Conservation (phyloP, 2,888 invertebrate species). For the Hyposoter dolosus region DNA sequence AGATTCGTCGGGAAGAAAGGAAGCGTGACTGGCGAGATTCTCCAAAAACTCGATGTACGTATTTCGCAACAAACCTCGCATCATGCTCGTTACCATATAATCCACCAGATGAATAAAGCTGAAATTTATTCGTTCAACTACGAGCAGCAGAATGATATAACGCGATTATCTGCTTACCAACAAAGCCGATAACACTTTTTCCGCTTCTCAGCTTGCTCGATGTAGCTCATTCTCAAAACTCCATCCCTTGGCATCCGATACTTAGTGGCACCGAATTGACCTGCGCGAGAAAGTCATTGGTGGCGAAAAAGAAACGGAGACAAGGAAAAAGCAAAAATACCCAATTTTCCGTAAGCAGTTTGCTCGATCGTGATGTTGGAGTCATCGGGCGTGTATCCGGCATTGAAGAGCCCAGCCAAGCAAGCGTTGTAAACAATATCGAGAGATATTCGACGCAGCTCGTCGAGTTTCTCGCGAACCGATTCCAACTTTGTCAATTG, state of each 20-base stretch:
- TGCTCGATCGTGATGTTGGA: slow-evolving; percentile 84
- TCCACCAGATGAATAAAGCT: slow-evolving; percentile 91
- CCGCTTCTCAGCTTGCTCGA: slow-evolving; percentile 94
- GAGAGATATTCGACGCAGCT: slow-evolving; percentile 86
- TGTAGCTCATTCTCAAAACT: slow-evolving; percentile 91
- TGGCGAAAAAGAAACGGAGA: not conserved
- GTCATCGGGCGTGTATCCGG: slow-evolving; percentile 93
- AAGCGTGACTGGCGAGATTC: slow-evolving; percentile 86
- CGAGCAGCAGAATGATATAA: not conserved
- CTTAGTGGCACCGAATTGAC: slow-evolving; percentile 73
- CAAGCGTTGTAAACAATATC: slow-evolving; percentile 90
- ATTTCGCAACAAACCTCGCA: slow-evolving; percentile 88
- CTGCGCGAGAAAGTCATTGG: slow-evolving; percentile 50
- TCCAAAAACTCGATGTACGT: slow-evolving; percentile 87
- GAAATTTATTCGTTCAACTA: not conserved
- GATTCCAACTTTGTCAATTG: slow-evolving; percentile 85
- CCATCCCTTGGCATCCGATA: slow-evolving; percentile 77
- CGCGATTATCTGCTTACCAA: slow-evolving; percentile 86
- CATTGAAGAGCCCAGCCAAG: slow-evolving; percentile 89
- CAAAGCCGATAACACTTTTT: slow-evolving; percentile 92
- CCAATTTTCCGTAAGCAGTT: slow-evolving; percentile 78
- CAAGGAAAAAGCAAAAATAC: slow-evolving; percentile 66
- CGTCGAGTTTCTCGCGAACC: slow-evolving; percentile 82
- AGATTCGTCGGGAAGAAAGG: slow-evolving; percentile 85
- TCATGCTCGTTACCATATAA: slow-evolving; percentile 89